Evolutionary conservation across 2,888 invertebrate genomes (phyloP).

Genomic region (Hyppa rectilinea): DNA sequence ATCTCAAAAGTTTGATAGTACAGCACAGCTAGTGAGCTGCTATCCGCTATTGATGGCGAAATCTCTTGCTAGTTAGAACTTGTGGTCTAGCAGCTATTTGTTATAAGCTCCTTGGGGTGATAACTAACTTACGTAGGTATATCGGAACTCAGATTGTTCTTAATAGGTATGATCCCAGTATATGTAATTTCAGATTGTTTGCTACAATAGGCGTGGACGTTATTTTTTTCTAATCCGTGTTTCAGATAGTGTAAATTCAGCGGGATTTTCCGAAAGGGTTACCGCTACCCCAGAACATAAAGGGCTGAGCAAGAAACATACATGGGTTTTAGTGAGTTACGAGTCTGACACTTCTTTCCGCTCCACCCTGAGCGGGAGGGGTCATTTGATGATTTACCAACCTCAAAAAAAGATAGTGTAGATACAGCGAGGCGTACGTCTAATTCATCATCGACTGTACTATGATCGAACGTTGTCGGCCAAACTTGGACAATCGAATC

Average conservation of each 20-base stretch:
- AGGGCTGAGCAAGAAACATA: too few species aligned
- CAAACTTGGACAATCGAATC: neutral
- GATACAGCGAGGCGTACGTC: neutral
- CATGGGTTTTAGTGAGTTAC: too few species aligned
- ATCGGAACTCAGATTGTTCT: neutral
- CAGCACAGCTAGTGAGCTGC: constrained; percentile 32
- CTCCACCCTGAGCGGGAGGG: too few species aligned
- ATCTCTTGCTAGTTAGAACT: constrained; percentile 38
- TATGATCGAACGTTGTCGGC: neutral
- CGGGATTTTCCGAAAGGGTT: too few species aligned
- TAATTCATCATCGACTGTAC: neutral
- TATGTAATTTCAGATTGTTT: constrained; percentile 2
- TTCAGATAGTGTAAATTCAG: neutral
- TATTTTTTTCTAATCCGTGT: constrained; percentile 2
- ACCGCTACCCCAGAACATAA: too few species aligned
- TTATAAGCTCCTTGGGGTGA: constrained; percentile 40
- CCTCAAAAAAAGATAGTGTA: too few species aligned
- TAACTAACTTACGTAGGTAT: constrained; percentile 41
- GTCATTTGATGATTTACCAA: too few species aligned
- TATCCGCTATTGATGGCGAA: constrained; percentile 49
- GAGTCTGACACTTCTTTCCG: too few species aligned
- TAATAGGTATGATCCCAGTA: neutral
- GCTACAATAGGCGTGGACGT: neutral
- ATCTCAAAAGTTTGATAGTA: constrained; percentile 31
- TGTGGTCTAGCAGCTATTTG: constrained; percentile 47